These are phyloP conservation scores for Acholoe squamosa DNA, from an alignment of 2,888 invertebrate genomes.

Conservation along the genomic window DNA sequence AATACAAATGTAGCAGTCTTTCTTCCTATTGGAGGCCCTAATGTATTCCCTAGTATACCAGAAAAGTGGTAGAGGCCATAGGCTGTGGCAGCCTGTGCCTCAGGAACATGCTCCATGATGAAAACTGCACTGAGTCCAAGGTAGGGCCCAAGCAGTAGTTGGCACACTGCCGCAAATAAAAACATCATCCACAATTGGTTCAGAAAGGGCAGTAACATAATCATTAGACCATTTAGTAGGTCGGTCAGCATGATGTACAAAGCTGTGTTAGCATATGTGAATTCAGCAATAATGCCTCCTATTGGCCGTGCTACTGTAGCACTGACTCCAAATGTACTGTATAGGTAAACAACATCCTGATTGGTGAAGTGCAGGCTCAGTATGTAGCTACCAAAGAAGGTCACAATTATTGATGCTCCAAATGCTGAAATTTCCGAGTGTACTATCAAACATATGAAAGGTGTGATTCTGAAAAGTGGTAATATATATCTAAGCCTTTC, in stretches of 20 bases:
- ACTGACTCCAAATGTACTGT: not conserved
- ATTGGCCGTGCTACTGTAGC: not conserved
- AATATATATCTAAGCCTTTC: no score
- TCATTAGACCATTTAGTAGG: not conserved
- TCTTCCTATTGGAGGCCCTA: not conserved
- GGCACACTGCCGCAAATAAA: not conserved
- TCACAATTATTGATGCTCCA: not conserved
- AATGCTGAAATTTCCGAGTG: not conserved
- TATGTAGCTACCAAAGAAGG: not conserved
- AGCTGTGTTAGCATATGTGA: not conserved
- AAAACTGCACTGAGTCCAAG: not conserved
- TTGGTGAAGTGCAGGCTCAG: not conserved
- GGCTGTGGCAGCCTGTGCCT: not conserved
- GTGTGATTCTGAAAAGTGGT: not conserved
- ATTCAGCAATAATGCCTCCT: not conserved
- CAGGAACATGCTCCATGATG: not conserved
- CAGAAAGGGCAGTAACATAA: not conserved
- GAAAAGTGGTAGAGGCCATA: not conserved
- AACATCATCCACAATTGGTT: not conserved
- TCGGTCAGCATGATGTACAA: not conserved
- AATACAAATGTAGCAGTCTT: not conserved
- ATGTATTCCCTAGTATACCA: not conserved
- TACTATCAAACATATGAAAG: not conserved
- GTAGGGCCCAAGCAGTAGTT: not conserved
- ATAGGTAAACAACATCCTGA: not conserved